phyloP scores from a whole-genome alignment of 2,113 vertebrate genomes.

The Salminus brasiliensis region DNA sequence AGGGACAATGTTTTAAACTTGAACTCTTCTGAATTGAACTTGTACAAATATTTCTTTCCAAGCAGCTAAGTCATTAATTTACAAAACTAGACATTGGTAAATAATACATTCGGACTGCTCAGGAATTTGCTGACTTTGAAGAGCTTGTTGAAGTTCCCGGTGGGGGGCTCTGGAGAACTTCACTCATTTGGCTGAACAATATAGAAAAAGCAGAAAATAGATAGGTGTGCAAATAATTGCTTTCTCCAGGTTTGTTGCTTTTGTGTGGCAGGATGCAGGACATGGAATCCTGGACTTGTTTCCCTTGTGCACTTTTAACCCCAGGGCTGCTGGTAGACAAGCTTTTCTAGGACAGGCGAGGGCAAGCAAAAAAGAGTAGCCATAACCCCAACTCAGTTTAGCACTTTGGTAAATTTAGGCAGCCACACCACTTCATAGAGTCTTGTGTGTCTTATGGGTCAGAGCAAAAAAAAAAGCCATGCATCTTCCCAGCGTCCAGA shows the following conservation, averaged over 20 bases:
- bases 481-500: too few relatives aligned
- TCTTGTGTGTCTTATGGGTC: too few relatives aligned
- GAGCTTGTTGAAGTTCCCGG: neutral
- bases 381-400: neutral
- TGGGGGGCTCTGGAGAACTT: neutral
- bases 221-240: constrained; percentile 50
- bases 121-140: neutral
- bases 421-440: too few relatives aligned
- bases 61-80: neutral
- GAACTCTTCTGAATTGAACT: neutral
- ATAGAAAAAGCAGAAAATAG: constrained; percentile 29
- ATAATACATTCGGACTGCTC: neutral
- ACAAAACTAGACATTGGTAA: too few relatives aligned
- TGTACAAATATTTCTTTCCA: neutral
- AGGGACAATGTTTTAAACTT: neutral
- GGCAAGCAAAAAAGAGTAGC: constrained; percentile 44
- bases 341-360: constrained; percentile 28
- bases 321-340: constrained; percentile 38
- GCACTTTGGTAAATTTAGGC: constrained; percentile 22
- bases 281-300: constrained; percentile 18
- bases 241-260: constrained; percentile 40
- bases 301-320: constrained; percentile 58
- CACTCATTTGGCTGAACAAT: neutral
- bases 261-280: constrained; percentile 16
- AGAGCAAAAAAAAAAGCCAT: too few relatives aligned